Base-by-base conservation (phyloP, 1,140 invertebrate species). In the Melitaea cinxia region DNA sequence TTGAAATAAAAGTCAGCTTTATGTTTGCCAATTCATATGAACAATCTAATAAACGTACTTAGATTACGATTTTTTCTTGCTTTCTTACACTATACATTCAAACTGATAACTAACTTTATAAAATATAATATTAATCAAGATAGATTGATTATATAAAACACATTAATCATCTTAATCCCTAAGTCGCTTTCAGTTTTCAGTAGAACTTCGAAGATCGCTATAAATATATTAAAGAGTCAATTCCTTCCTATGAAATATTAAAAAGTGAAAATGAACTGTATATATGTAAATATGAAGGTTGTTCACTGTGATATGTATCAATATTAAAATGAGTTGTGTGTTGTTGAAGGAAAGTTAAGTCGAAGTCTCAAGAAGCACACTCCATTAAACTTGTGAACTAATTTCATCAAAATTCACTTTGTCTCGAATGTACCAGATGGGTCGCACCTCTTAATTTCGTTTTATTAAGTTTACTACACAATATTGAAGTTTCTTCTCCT, bases 401-500 rank as follows among this genome's bases (percentile, higher is more conserved):
- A 84, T 88, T 85, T 83, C 78, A 82, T 85, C 78, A 87, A 85
- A 87, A 80, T 85, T 87, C 82, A 87, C 80, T 89, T 85, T 85
- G 83, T 82, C 85, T 82, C 73, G 73, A 75, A 58, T 66, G 65
- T 72, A 75, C 76, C 83, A 87, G 83, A 82, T 85, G 84, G 83
- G 79, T 78, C 79, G 75, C 83, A 79, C 84, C 68, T 81, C 73
- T 80, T 85, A 85, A 87, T 85, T 87, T 81, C 78, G 72, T 82
- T 87, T 85, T 84, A 88, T 86, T 88, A 86, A 85, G 73, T 84
- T 82, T 80, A 68, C 75, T 77, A 72, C 72, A 78, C 71, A 80
- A 82, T 82, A 77, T 78, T 72, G 65, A 81, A 88, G 78, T 85
- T 88, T 80, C 75, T 78, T 79, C 73, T 77, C 71, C 73, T 82